phyloP scores from a whole-genome alignment of 1,140 invertebrate genomes.

The Phortica variegata region DNA sequence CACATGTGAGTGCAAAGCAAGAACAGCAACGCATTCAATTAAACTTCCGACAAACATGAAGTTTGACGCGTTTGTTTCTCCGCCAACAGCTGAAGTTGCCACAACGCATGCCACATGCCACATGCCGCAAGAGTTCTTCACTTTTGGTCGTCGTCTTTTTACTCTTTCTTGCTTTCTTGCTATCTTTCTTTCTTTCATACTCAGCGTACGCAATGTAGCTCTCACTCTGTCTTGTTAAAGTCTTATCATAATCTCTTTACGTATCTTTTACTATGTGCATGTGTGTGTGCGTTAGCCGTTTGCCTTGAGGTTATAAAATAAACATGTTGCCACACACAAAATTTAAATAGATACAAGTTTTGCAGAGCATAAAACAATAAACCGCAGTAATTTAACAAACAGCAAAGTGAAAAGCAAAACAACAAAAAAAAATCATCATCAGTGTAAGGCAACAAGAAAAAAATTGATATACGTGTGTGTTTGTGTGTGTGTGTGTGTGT shows the following conservation, averaged over 20 bases:
- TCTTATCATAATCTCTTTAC: too few relatives aligned
- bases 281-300: too few relatives aligned
- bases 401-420: slow-evolving; percentile 6
- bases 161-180: slow-evolving; percentile 7
- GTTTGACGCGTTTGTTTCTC: slow-evolving; percentile 22
- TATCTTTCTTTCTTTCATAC: slow-evolving; percentile 5
- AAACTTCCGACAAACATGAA: slow-evolving; percentile 53
- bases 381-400: slow-evolving; percentile 38
- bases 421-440: slow-evolving; percentile 7
- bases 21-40: slow-evolving; percentile 48
- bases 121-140: neutral
- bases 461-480: too few relatives aligned
- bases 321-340: slow-evolving; percentile 56
- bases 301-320: slow-evolving; percentile 54
- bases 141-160: neutral
- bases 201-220: too few relatives aligned
- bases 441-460: neutral
- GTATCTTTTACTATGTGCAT: too few relatives aligned
- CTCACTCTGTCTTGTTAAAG: too few relatives aligned
- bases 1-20: neutral
- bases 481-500: too few relatives aligned
- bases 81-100: too few relatives aligned
- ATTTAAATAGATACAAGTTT: slow-evolving; percentile 57
- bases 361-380: slow-evolving; percentile 49
- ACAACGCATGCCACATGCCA: neutral